Conservation (phyloP, 2,113 vertebrate genomes). For the Nipponia nippon region DNA sequence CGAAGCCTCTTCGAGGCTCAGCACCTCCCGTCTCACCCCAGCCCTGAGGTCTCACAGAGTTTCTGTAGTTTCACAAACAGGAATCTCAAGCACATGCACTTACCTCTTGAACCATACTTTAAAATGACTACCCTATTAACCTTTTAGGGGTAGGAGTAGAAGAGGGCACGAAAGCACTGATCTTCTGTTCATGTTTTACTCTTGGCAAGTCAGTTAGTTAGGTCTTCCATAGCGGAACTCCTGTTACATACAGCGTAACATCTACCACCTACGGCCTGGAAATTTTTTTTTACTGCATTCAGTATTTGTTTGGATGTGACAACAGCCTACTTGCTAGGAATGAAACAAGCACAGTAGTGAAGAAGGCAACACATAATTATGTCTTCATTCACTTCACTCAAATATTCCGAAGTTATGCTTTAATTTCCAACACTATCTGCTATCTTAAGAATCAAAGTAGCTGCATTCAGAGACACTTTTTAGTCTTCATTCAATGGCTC, state of each 20-base stretch:
- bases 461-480: neutral
- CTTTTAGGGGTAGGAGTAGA: neutral
- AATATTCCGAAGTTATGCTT: neutral
- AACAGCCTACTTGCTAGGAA: neutral
- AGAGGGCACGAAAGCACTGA: neutral
- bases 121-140: neutral
- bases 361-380: neutral
- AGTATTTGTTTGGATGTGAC: neutral
- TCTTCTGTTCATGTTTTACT: neutral
- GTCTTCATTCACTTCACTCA: neutral
- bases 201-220: neutral
- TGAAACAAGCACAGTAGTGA: neutral
- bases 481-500: neutral
- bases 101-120: neutral
- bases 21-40: accelerated
- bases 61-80: neutral
- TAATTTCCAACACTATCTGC: neutral
- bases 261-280: neutral
- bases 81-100: neutral
- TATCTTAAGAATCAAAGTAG: neutral
- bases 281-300: neutral
- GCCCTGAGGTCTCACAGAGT: neutral
- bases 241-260: neutral
- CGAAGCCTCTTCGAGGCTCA: no score
- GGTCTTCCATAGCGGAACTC: neutral